phyloP scores from a whole-genome alignment of 2,797 vertebrate species.

The Gymnoscopelus braueri region DNA sequence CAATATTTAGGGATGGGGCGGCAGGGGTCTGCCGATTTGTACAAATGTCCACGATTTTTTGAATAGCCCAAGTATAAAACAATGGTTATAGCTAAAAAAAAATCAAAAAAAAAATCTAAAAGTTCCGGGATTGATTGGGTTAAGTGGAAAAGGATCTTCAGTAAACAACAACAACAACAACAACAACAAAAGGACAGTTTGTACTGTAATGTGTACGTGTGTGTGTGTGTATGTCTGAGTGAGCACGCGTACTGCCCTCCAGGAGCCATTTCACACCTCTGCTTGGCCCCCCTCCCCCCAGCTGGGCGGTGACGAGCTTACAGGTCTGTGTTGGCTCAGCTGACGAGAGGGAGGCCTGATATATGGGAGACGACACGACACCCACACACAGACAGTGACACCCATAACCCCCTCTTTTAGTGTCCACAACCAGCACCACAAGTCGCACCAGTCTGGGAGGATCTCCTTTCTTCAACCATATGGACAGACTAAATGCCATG shows the following conservation, averaged over 20 bases:
- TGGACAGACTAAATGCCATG: slow-evolving; percentile 8
- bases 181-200: too few relatives aligned
- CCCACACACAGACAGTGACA: background rate
- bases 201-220: background rate
- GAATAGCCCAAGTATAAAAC: too few relatives aligned
- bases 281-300: slow-evolving; percentile 25
- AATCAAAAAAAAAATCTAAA: too few relatives aligned
- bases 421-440: background rate
- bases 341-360: slow-evolving; percentile 46
- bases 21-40: too few relatives aligned
- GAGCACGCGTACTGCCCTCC: background rate
- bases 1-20: too few relatives aligned
- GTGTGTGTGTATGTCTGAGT: background rate
- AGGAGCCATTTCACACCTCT: slow-evolving; percentile 40
- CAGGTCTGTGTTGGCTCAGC: slow-evolving; percentile 66
- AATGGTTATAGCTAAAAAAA: too few relatives aligned
- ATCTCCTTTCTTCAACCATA: slow-evolving; percentile 53
- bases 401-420: background rate
- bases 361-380: background rate
- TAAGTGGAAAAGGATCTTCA: too few relatives aligned
- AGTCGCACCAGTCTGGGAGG: slow-evolving; percentile 26
- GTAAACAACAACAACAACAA: too few relatives aligned
- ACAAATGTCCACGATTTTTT: too few relatives aligned
- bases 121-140: too few relatives aligned
- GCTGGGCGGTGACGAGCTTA: slow-evolving; percentile 39